Percentiles rank a stretch among this genome's conserved stretches.
These are phyloP conservation scores for Zaprionus capensis DNA, from an alignment of 1,140 invertebrate genomes.

Conservation along the genomic window DNA sequence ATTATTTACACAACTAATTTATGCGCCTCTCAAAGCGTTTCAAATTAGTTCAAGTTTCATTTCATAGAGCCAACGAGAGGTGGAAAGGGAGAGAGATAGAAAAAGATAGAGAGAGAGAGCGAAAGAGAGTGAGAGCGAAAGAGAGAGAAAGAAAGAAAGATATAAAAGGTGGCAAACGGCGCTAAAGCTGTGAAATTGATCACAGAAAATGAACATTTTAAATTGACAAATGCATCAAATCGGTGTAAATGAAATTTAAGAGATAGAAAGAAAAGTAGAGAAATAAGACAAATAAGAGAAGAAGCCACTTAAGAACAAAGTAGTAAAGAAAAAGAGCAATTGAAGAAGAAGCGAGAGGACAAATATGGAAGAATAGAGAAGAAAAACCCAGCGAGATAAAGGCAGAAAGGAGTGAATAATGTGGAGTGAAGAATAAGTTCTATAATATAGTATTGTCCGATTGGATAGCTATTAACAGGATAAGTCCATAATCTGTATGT, in stretches of 20 bases:
- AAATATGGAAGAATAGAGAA: too few relatives aligned
- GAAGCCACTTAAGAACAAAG: neutral
- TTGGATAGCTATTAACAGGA: too few relatives aligned
- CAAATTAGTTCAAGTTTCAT: conserved; percentile 50
- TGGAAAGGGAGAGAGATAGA: neutral
- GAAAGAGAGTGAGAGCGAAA: neutral
- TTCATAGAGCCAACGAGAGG: neutral
- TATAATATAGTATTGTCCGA: too few relatives aligned
- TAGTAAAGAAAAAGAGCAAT: neutral
- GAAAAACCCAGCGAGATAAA: too few relatives aligned
- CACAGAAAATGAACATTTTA: neutral
- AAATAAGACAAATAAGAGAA: neutral
- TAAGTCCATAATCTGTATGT: too few relatives aligned
- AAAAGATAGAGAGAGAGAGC: neutral
- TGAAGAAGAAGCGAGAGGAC: too few relatives aligned
- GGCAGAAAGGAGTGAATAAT: too few relatives aligned
- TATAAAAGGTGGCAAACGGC: neutral
- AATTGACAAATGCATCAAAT: conserved; percentile 24
- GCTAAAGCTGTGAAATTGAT: neutral
- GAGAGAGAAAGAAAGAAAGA: too few relatives aligned
- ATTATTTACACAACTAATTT: conserved; percentile 77
- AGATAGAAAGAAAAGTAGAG: neutral
- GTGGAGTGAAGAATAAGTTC: too few relatives aligned
- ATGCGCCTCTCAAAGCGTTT: conserved; percentile 60
- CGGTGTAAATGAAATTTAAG: conserved; percentile 9